Percentiles rank a stretch among this genome's conserved stretches.
phyloP scores from a whole-genome alignment of 2,888 invertebrate species.

The Nephrotoma guestfalica region DNA sequence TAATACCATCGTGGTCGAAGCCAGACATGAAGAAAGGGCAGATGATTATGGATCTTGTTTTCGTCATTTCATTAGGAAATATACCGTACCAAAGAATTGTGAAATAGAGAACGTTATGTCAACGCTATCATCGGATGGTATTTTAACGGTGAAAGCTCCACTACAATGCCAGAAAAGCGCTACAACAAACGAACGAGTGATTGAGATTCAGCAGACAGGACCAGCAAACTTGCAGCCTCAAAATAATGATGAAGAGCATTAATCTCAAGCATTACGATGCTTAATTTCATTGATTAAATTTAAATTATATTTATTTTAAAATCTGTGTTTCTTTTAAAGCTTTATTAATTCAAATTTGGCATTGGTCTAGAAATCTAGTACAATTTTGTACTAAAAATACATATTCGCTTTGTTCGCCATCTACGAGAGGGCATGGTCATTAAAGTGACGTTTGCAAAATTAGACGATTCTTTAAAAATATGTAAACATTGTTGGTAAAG shows the following conservation, averaged over 20 bases:
- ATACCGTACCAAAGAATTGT: slow-evolving; percentile 50
- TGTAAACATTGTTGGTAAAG: background rate
- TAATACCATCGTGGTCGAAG: slow-evolving; percentile 50
- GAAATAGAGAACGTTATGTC: slow-evolving; percentile 59
- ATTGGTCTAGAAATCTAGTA: too few relatives aligned
- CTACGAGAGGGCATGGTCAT: too few relatives aligned
- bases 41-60: slow-evolving; percentile 63
- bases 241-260: background rate
- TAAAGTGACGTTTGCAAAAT: too few relatives aligned
- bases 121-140: slow-evolving; percentile 66
- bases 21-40: slow-evolving; percentile 53
- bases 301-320: too few relatives aligned
- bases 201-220: slow-evolving; percentile 47
- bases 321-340: too few relatives aligned
- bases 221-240: slow-evolving; percentile 26
- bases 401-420: too few relatives aligned
- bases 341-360: too few relatives aligned
- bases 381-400: too few relatives aligned
- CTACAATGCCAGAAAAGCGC: slow-evolving; percentile 23
- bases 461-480: background rate
- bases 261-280: background rate
- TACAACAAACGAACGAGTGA: slow-evolving; percentile 32
- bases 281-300: too few relatives aligned
- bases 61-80: slow-evolving; percentile 60
- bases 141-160: slow-evolving; percentile 58